Conservation (phyloP, 2,113 vertebrate genomes). For the Phyllostomus discolor region DNA sequence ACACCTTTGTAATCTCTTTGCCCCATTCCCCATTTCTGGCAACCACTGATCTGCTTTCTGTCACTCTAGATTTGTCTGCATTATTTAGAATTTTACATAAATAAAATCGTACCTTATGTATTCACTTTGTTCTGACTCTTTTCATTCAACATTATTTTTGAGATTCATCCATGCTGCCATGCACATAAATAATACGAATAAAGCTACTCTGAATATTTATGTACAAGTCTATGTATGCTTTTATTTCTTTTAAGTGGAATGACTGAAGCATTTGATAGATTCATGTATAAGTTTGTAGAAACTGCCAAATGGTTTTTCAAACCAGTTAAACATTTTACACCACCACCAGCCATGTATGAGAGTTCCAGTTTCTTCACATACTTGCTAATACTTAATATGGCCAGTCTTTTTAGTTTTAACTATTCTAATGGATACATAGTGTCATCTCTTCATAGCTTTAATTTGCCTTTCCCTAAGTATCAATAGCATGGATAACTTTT, state of each 20-base stretch:
- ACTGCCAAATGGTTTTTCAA: neutral
- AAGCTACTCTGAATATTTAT: neutral
- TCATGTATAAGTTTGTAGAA: neutral
- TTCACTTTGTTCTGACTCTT: neutral
- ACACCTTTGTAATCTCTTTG: neutral
- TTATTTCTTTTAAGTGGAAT: neutral
- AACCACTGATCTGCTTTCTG: neutral
- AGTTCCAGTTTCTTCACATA: neutral
- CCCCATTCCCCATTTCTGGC: neutral
- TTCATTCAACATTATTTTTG: conserved; percentile 2
- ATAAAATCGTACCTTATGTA: neutral
- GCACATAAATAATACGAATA: neutral
- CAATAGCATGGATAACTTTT: neutral
- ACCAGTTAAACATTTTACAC: neutral
- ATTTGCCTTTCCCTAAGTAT: neutral
- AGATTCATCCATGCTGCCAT: neutral
- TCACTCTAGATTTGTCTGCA: neutral
- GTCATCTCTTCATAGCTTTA: neutral
- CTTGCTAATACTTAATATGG: neutral
- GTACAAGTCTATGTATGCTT: neutral
- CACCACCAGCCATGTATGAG: neutral
- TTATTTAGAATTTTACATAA: neutral
- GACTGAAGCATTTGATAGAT: neutral
- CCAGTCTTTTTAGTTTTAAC: neutral
- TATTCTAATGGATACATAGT: neutral